Base-by-base conservation (phyloP, 2,113 vertebrate genomes). In the Salvelinus fontinalis region DNA sequence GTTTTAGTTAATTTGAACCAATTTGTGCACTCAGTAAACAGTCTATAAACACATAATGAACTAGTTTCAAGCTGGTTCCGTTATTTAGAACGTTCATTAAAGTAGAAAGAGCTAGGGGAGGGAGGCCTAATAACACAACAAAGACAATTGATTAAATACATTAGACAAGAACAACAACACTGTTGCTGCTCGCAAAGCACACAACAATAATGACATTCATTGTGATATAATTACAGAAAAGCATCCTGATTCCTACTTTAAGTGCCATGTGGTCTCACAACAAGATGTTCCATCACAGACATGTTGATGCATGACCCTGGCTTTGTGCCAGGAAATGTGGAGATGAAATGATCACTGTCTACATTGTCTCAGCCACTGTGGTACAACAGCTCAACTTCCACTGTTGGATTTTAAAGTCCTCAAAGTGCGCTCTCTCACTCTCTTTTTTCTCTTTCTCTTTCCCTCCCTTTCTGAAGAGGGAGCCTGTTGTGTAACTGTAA, bases 181-280 rank as follows among this genome's bases (percentile, higher is more conserved):
- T 24, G 77, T 60, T 54, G 71, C 67, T 75, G 74, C 82, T 83
- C 81, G 65, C 71, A 75, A 81, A 84, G 44, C 60, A 71, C 76
- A 82, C 82, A 7, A 75, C 84, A 79, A 74, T 90, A 90, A 93
- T 90, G 88, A 90, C 89, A 89, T 80, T 80, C 82, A 90, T 87
- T 91, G 88, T 86, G 84, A 85, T 85, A 83, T 85, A 89, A 91
- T 90, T 90, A 86, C 71, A 78, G 72, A 68, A 68, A 82, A 77
- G 66, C 82, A 80, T 83, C 83, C 82, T 82, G 81, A 73, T 75
- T 85, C 69, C 74, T n/a, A 49, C 84, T 89, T 88, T 90, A 92
- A 93, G 92, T 93, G 89, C 88, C 31, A 18, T 81, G 87, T 81
- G 87, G 85, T 86, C 85, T 79, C 86, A 79, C 80, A 69, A 79